Evolutionary conservation across 2,888 invertebrate species (phyloP).

Genomic region (Caenorhabditis sinica): DNA sequence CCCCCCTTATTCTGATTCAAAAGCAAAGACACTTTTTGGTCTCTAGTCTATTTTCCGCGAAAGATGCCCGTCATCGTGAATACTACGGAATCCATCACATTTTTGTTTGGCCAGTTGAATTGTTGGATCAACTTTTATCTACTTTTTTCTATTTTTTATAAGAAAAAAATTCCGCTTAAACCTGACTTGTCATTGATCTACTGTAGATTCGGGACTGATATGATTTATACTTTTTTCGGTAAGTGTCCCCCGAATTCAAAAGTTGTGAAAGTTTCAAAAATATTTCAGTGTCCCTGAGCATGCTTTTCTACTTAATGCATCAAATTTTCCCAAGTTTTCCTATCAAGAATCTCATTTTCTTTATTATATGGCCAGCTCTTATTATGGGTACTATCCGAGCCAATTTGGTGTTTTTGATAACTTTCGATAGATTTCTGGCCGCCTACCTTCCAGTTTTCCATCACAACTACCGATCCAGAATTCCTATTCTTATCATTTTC

Average conservation of each 20-base stretch:
- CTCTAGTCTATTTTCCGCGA: not conserved
- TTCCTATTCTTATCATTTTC: not conserved
- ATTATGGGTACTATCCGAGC: slow-evolving; percentile 6
- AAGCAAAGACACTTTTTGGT: not conserved
- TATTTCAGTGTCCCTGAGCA: not conserved
- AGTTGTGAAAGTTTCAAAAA: not conserved
- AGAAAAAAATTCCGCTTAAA: not conserved
- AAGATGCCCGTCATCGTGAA: not conserved
- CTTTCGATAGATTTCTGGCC: slow-evolving; percentile 4
- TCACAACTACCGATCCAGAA: slow-evolving; percentile 3
- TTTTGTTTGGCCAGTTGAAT: not conserved
- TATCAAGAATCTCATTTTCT: slow-evolving; percentile 9
- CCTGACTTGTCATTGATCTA: slow-evolving; percentile 6
- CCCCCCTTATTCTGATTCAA: not conserved
- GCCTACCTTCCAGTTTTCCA: slow-evolving; percentile 12
- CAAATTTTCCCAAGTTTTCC: not conserved
- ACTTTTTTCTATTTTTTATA: slow-evolving; percentile 5
- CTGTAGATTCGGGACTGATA: slow-evolving; percentile 1
- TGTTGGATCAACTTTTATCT: slow-evolving; percentile 17
- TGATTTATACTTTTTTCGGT: not conserved
- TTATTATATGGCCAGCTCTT: not conserved
- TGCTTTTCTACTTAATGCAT: not conserved
- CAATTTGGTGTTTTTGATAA: not conserved
- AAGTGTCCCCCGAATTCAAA: not conserved
- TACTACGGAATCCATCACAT: not conserved